Evolutionary conservation across 23 tunicate genomes (phyloP).

Genomic region (Halocynthia roretzi): DNA sequence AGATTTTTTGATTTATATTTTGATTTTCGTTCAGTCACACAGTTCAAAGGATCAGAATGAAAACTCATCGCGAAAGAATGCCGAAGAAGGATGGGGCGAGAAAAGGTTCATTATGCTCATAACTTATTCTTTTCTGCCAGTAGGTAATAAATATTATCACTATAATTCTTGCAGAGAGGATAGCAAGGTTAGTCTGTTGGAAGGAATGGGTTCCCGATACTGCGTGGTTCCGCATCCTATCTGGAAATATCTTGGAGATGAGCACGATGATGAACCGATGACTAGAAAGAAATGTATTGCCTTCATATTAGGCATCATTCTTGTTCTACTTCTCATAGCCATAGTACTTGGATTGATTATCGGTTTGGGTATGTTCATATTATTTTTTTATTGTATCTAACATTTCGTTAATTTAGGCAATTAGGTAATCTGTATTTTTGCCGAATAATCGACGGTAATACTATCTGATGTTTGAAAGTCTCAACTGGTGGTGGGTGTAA

Average conservation of each 20-base stretch:
- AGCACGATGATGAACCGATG: conserved; percentile 77
- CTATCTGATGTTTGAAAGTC: no score
- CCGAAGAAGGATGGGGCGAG: conserved; percentile 13
- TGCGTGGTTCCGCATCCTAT: conserved; percentile 61
- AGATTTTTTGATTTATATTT: no score
- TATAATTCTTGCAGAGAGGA: conserved; percentile 13
- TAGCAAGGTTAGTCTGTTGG: conserved; percentile 47
- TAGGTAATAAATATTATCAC: neutral
- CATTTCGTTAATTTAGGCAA: neutral
- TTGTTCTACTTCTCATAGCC: conserved; percentile 63
- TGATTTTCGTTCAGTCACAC: neutral
- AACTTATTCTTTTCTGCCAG: neutral
- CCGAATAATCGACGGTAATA: no score
- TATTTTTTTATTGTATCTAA: neutral
- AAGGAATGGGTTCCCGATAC: conserved; percentile 78
- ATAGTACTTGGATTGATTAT: conserved; percentile 71
- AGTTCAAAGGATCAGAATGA: neutral
- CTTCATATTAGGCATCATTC: conserved; percentile 58
- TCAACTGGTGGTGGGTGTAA: no score
- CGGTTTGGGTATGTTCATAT: conserved; percentile 53
- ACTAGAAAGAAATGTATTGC: conserved; percentile 88
- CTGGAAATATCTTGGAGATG: conserved; percentile 90
- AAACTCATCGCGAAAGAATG: neutral
- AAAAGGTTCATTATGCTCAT: neutral
- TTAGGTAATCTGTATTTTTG: no score